A percentile compares a stretch with the other conserved stretches of the same genome.
Evolutionary conservation across 2,888 invertebrate species (phyloP).

Genomic region (Hypena proboscidalis): DNA sequence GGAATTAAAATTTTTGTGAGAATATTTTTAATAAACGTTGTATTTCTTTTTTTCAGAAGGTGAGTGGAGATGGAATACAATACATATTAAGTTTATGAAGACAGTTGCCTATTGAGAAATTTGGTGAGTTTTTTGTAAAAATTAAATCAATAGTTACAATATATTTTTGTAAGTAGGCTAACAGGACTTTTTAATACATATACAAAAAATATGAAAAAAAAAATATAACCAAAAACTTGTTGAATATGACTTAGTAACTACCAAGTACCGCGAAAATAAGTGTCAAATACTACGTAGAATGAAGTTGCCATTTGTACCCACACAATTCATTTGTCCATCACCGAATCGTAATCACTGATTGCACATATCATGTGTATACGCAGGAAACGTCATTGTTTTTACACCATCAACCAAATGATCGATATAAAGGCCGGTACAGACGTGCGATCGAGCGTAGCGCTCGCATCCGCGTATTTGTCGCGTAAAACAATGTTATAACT

Average conservation of each 20-base stretch:
- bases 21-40: conserved; percentile 57
- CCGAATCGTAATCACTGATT: conserved; percentile 24
- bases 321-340: conserved; percentile 7
- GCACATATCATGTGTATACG: conserved; percentile 27
- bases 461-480: conserved; percentile 67
- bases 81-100: conserved; percentile 34
- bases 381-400: conserved; percentile 68
- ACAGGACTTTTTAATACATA: too few relatives aligned
- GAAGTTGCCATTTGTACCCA: not conserved
- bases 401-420: conserved; percentile 59
- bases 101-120: conserved; percentile 12
- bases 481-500: conserved; percentile 66
- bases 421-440: conserved; percentile 55
- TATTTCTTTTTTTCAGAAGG: conserved; percentile 79
- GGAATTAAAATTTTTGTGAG: conserved; percentile 52
- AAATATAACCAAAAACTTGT: too few relatives aligned
- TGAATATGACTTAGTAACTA: too few relatives aligned
- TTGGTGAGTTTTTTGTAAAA: conserved; percentile 33
- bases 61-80: conserved; percentile 58
- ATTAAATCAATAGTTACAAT: too few relatives aligned
- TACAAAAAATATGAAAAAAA: too few relatives aligned
- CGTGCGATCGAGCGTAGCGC: conserved; percentile 65
- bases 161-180: too few relatives aligned
- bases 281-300: too few relatives aligned
- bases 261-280: too few relatives aligned